Evolutionary conservation across 2,797 vertebrate species (phyloP), one percentile per base, ranked within the genome.

Genomic region (Tokudaia tokunoshimensis): DNA sequence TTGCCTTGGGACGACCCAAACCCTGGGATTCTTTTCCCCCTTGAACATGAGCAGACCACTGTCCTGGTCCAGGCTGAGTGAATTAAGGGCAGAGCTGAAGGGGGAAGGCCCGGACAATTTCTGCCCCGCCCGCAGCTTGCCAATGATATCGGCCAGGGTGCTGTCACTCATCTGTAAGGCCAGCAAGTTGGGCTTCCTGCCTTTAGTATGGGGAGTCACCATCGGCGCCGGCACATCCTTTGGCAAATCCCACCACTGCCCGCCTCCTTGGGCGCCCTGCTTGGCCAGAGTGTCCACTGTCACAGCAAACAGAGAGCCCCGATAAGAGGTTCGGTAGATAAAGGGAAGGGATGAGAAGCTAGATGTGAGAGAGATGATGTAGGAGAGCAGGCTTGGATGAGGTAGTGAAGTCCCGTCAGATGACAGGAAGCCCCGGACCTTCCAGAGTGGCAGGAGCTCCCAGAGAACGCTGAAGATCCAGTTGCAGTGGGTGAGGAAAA

Each of bases 391-490:
- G 41, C 94, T 82, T 0, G 98, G 97, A 85, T 98, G 97, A 97
- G 97, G 97, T 89, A 97, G 92, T 0, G 78, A 88, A 13, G 97
- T 79, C 59, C 98, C 97, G 0, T 98, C 97, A 0, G 97, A 97
- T 59, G 97, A 98, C 4, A 97, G 83, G 97, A 97, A 98, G 57
- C 96, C 97, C 67, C 96, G 96, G 57, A 92, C 97, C 84, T 19
- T 84, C 97, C 98, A 97, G 67, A 98, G 95, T n/a, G 97, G 98
- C 90, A 98, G 84, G 8, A 98, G 94, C 85, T 98, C 97, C 96
- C 96, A 97, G 50, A 98, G 97, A 90, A 97, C 70, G 74, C 92
- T 98, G 70, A 97, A 98, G 89, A 96, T 94, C 97, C 97, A 98
- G 96, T 61, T 89, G 96, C 96, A 98, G 84, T 97, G 97, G 0